Conservation (phyloP, 2,113 vertebrate species). For the Erythrocercus mccallii region DNA sequence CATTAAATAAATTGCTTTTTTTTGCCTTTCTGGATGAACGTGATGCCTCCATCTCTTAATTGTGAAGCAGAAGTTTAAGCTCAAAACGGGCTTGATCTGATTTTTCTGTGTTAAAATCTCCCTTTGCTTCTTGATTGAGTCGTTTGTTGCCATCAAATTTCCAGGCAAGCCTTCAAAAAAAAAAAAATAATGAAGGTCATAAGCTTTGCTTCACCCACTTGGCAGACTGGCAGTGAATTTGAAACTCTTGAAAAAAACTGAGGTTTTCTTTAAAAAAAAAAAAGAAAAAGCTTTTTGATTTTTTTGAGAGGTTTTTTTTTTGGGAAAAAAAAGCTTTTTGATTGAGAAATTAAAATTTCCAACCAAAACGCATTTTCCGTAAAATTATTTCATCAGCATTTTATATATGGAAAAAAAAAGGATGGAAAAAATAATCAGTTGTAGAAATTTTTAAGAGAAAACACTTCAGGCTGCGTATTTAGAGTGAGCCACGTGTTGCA, state of each 20-base stretch:
- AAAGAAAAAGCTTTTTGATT: not conserved
- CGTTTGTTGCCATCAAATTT: constrained; percentile 9
- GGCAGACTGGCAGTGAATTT: not conserved
- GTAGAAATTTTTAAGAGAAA: not conserved
- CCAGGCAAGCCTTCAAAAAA: not conserved
- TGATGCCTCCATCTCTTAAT: constrained; percentile 58
- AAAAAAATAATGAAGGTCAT: not conserved
- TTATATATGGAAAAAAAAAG: not conserved
- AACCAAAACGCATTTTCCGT: accelerated
- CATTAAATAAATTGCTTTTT: constrained; percentile 71
- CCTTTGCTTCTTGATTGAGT: constrained; percentile 28
- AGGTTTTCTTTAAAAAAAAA: not conserved
- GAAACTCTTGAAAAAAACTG: not conserved
- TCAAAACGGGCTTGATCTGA: not conserved
- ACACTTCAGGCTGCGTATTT: not conserved
- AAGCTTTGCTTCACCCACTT: not conserved
- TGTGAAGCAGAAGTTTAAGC: constrained; percentile 53
- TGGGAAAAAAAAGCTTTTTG: not conserved
- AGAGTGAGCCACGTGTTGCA: not conserved
- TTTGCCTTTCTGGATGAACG: constrained; percentile 45
- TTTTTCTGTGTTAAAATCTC: constrained; percentile 14
- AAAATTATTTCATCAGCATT: not conserved
- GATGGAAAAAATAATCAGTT: not conserved
- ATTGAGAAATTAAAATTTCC: not conserved
- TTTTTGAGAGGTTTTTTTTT: not conserved